Evolutionary conservation across 2,888 invertebrate genomes (phyloP), one percentile per base, ranked within the genome.

Genomic region (Willowsia nigromaculata): DNA sequence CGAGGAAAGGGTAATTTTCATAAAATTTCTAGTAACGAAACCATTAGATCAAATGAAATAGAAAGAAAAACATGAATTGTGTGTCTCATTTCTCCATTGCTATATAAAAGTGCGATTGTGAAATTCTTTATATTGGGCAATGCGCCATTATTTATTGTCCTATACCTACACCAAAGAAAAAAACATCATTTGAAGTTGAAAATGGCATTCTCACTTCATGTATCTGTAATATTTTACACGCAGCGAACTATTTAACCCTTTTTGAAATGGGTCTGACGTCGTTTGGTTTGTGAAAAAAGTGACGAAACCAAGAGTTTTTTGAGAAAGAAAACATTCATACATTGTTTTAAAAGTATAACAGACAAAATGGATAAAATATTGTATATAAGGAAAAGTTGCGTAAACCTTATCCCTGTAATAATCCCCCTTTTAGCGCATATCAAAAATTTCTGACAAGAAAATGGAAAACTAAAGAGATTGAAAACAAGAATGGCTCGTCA

Each of bases 401-500:
- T 15, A 71, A 71, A 22, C 13, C 43, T n/a, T n/a, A 5, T 18
- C 22, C 22, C 5, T 40, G 18, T 40, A 25, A 22, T 43, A 40
- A 40, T 15, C 40, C 22, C 40, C 22, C 4, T 62, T 62, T 71
- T 71, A 43, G n/a, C 25, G 22, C 68, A 37, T 37, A n/a, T 59
- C 59, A 59, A 11, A 27, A 9, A 4, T 65, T 59, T 80, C 65
- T 85, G 78, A 78, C 78, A 85, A 22, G n/a, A 33, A 43, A 84
- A 37, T 50, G 18, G 71, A 13, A 25, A 22, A 0, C 7, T 13
- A 71, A n/a, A 0, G 22, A 25, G 43, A 56, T 43, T 59, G 62
- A 56, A 76, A 18, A 76, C 30, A 71, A 50, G 65, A 78, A 50
- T 65, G 65, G 78, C 50, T 85, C 78, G 78, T 65, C 85, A 85